These are phyloP conservation scores for Drosophila anceps DNA, from an alignment of 2,888 invertebrate species.

Conservation along the genomic window DNA sequence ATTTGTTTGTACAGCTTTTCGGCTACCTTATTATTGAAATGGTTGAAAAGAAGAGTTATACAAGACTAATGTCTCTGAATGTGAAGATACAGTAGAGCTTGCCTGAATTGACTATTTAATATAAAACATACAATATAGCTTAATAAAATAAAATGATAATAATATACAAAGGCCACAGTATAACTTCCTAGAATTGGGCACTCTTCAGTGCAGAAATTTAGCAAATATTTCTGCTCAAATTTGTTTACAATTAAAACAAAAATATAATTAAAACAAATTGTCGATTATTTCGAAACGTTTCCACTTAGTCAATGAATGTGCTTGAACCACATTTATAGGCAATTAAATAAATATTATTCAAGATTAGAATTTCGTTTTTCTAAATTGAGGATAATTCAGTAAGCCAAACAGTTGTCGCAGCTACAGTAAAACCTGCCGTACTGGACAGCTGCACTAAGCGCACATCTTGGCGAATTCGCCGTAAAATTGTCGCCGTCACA, in stretches of 20 bases:
- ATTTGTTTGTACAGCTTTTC: constrained; percentile 78
- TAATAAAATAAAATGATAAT: too few relatives aligned
- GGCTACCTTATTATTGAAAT: constrained; percentile 27
- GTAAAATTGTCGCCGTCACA: neutral
- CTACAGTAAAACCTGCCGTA: neutral
- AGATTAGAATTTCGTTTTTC: neutral
- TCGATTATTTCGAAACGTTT: too few relatives aligned
- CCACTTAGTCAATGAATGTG: too few relatives aligned
- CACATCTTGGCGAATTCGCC: neutral
- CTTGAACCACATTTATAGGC: too few relatives aligned
- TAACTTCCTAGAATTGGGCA: neutral
- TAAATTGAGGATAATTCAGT: neutral
- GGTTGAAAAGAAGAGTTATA: neutral
- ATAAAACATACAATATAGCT: too few relatives aligned
- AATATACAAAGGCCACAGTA: too few relatives aligned
- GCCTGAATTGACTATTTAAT: neutral
- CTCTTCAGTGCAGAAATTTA: too few relatives aligned
- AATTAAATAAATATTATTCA: too few relatives aligned
- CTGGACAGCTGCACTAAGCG: neutral
- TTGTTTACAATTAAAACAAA: too few relatives aligned
- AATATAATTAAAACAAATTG: too few relatives aligned
- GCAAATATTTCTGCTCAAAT: too few relatives aligned
- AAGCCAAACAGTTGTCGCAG: neutral
- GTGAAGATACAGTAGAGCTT: neutral
- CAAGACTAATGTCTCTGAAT: neutral